phyloP scores from a whole-genome alignment of 1,140 invertebrate species.

The Drosophila ananassae region DNA sequence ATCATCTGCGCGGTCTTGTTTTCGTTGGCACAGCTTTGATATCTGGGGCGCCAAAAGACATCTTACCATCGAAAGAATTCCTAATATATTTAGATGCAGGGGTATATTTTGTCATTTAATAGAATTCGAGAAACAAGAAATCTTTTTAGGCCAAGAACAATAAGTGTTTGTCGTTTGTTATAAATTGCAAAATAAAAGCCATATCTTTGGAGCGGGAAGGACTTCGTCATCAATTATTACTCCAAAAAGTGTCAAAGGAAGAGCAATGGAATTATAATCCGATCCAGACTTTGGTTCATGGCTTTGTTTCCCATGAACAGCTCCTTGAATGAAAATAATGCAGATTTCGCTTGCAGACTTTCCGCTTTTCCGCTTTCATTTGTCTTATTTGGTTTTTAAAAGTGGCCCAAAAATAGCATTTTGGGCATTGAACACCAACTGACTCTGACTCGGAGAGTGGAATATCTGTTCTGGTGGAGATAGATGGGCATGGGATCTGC shows the following conservation, averaged over 20 bases:
- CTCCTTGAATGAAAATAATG: constrained; percentile 5
- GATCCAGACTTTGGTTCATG: neutral
- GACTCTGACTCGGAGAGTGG: constrained; percentile 48
- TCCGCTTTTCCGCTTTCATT: constrained; percentile 17
- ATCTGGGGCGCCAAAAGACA: constrained; percentile 59
- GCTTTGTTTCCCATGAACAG: neutral
- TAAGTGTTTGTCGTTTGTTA: constrained; percentile 5
- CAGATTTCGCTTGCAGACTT: constrained; percentile 20
- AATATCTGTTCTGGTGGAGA: constrained; percentile 22
- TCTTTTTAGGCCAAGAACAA: constrained; percentile 15
- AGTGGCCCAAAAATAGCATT: constrained; percentile 34
- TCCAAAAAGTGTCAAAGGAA: neutral
- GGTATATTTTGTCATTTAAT: neutral
- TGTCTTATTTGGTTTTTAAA: constrained; percentile 37
- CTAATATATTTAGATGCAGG: constrained; percentile 37
- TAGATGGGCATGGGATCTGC: constrained; percentile 20
- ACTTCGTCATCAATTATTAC: neutral
- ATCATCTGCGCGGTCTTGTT: constrained; percentile 43
- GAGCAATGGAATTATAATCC: too few relatives aligned
- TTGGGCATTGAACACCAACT: constrained; percentile 53
- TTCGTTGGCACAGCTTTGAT: constrained; percentile 28
- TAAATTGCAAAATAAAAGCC: neutral
- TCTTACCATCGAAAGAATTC: constrained; percentile 21
- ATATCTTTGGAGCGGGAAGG: neutral
- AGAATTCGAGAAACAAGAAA: neutral